Conservation (phyloP, 2,113 vertebrate genomes). For the Ameiurus melas region DNA sequence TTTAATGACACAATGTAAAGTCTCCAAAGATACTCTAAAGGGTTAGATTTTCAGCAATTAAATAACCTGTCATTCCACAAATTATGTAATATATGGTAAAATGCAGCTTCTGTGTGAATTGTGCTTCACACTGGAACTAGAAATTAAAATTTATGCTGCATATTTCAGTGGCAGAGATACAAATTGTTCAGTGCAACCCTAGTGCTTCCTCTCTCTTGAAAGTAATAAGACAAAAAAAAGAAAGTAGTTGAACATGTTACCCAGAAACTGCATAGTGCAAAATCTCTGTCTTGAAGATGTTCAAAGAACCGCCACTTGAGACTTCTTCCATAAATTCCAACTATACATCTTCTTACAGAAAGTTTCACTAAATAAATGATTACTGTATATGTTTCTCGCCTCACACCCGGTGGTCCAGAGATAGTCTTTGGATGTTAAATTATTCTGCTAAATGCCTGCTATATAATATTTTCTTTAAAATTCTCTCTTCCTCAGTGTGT, state of each 20-base stretch:
- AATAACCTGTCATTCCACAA: background rate
- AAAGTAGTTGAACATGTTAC: background rate
- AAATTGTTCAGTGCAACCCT: background rate
- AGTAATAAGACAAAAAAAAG: too few relatives aligned
- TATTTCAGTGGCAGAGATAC: background rate
- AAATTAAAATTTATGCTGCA: background rate
- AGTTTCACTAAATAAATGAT: background rate
- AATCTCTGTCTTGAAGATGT: background rate
- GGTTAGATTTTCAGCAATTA: too few relatives aligned
- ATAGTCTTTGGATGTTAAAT: too few relatives aligned
- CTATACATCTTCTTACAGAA: too few relatives aligned
- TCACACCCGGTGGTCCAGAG: too few relatives aligned
- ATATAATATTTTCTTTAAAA: background rate
- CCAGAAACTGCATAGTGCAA: background rate
- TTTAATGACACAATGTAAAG: background rate
- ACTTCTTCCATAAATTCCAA: background rate
- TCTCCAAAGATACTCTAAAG: too few relatives aligned
- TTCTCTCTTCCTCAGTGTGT: slow-evolving; percentile 47
- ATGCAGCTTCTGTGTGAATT: background rate
- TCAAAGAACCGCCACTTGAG: background rate
- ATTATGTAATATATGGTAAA: background rate
- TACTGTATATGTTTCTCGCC: too few relatives aligned
- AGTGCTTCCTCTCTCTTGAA: background rate
- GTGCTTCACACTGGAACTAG: background rate
- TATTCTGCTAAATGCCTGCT: background rate